phyloP scores from a whole-genome alignment of 1,140 invertebrate genomes.

The Trachymyrmex cornetzi region DNA sequence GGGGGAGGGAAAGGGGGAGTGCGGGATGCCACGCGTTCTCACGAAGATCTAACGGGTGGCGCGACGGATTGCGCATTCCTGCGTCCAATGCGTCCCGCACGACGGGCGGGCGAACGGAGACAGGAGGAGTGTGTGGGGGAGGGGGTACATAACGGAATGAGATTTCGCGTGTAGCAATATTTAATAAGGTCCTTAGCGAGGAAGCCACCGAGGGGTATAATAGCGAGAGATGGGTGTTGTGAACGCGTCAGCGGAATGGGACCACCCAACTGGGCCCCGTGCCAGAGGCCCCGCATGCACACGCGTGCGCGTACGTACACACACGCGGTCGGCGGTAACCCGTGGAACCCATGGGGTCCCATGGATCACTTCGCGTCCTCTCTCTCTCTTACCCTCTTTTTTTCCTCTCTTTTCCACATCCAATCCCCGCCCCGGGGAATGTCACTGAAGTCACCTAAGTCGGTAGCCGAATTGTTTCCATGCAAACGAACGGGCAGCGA shows the following conservation, averaged over 20 bases:
- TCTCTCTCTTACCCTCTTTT: constrained; percentile 34
- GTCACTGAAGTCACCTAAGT: constrained; percentile 77
- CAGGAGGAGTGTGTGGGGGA: too few relatives aligned
- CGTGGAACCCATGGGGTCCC: constrained; percentile 79
- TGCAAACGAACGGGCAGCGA: constrained; percentile 76
- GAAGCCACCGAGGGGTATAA: constrained; percentile 81
- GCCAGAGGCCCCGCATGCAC: constrained; percentile 77
- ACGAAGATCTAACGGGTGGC: constrained; percentile 75
- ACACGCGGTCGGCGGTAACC: constrained; percentile 62
- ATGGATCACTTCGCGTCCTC: constrained; percentile 74
- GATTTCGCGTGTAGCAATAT: constrained; percentile 83
- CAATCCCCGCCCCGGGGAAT: constrained; percentile 61
- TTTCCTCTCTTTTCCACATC: background rate
- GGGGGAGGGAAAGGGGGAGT: background rate
- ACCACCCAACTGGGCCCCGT: constrained; percentile 84
- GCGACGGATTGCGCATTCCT: constrained; percentile 68
- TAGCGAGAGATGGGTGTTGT: constrained; percentile 83
- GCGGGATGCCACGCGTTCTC: constrained; percentile 65
- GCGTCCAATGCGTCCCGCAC: constrained; percentile 51
- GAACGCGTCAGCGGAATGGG: constrained; percentile 85
- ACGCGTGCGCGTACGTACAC: constrained; percentile 55
- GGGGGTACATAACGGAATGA: constrained; percentile 73
- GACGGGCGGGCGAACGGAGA: too few relatives aligned
- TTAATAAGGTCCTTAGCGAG: constrained; percentile 85
- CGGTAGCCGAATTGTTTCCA: constrained; percentile 78